These are phyloP conservation scores for Aporrectodea caliginosa DNA, from an alignment of 1,140 invertebrate genomes.

Conservation along the genomic window DNA sequence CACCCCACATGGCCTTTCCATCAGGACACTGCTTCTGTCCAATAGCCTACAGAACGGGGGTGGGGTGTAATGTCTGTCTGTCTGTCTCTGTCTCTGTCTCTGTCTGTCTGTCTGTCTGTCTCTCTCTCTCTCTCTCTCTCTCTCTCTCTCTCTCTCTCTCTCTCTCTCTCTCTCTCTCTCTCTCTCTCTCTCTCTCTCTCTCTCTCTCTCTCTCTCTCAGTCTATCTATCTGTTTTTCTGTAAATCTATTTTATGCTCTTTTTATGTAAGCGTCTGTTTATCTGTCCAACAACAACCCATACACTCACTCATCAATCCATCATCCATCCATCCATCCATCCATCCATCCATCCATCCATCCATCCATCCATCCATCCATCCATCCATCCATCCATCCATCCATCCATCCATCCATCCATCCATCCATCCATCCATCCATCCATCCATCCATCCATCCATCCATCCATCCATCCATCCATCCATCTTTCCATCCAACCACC, in stretches of 20 bases:
- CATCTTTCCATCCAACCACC: too few species aligned
- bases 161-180: conserved; percentile 22
- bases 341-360: too few species aligned
- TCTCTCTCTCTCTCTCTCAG: background rate
- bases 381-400: too few species aligned
- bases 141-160: background rate
- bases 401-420: background rate
- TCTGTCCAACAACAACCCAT: too few species aligned
- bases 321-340: too few species aligned
- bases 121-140: conserved; percentile 2
- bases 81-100: conserved; percentile 15
- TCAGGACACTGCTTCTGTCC: too few species aligned
- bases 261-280: too few species aligned
- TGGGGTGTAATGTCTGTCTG: background rate
- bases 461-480: background rate
- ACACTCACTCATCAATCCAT: too few species aligned
- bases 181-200: conserved; percentile 14
- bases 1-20: too few species aligned
- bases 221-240: background rate
- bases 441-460: background rate
- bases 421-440: background rate
- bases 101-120: conserved; percentile 1
- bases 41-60: too few species aligned
- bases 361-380: too few species aligned
- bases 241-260: background rate